Conservation (phyloP, 2,888 invertebrate genomes). For the Synanthedon vespiformis region DNA sequence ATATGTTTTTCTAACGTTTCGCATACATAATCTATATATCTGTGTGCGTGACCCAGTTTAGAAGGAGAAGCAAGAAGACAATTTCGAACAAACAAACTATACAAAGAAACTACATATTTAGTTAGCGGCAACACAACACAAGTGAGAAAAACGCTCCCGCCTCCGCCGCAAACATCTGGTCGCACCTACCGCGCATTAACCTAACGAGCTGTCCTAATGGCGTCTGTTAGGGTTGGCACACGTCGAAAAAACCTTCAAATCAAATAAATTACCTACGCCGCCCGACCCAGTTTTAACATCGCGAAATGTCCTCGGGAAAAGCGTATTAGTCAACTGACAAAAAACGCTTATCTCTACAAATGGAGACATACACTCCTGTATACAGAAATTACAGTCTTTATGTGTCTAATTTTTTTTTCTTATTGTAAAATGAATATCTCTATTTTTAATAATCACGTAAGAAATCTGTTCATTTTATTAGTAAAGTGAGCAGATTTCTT, state of each 20-base stretch:
- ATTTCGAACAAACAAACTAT: slow-evolving; percentile 7
- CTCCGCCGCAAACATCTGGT: slow-evolving; percentile 45
- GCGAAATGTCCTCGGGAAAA: slow-evolving; percentile 18
- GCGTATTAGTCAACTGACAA: slow-evolving; percentile 49
- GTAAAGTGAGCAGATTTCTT: too few relatives aligned
- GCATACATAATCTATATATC: neutral
- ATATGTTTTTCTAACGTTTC: too few relatives aligned
- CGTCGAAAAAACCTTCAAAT: slow-evolving; percentile 47
- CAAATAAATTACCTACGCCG: slow-evolving; percentile 47
- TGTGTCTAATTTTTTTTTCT: too few relatives aligned
- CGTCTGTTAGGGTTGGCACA: slow-evolving; percentile 44
- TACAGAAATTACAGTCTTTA: neutral
- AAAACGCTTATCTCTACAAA: slow-evolving; percentile 45
- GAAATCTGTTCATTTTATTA: too few relatives aligned
- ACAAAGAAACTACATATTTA: slow-evolving; percentile 6
- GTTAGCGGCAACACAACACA: slow-evolving; percentile 32
- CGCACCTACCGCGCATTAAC: slow-evolving; percentile 58
- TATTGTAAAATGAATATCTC: too few relatives aligned
- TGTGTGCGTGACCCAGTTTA: neutral
- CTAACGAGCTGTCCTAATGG: slow-evolving; percentile 67
- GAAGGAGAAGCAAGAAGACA: neutral
- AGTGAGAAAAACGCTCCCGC: slow-evolving; percentile 42
- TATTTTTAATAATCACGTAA: too few relatives aligned
- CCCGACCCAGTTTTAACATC: slow-evolving; percentile 44
- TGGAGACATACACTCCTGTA: slow-evolving; percentile 22